These are phyloP conservation scores for Linnaemya vulpina DNA, from an alignment of 2,888 invertebrate species.

Conservation along the genomic window DNA sequence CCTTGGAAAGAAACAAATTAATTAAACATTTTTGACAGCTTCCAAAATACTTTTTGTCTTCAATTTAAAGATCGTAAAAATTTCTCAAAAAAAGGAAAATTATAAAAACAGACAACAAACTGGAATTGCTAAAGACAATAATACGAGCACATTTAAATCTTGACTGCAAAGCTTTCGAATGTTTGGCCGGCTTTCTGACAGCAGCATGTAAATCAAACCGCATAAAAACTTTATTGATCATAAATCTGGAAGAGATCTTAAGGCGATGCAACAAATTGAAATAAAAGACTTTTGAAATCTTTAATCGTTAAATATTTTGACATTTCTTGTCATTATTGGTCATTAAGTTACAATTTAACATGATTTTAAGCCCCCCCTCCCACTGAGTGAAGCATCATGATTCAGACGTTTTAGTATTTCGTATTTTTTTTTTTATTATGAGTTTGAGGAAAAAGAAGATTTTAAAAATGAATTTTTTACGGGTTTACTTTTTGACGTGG, in stretches of 20 bases:
- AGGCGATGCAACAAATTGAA: constrained; percentile 24
- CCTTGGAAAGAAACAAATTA: constrained; percentile 49
- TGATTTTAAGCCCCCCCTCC: constrained; percentile 67
- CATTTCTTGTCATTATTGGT: constrained; percentile 71
- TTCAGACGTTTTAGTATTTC: constrained; percentile 50
- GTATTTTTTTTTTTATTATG: not conserved
- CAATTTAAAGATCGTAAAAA: constrained; percentile 28
- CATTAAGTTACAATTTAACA: constrained; percentile 72
- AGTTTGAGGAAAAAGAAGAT: not conserved
- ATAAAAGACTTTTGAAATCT: constrained; percentile 45
- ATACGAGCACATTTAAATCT: not conserved
- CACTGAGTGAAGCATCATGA: constrained; percentile 68
- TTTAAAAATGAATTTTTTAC: not conserved
- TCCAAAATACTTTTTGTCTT: constrained; percentile 35
- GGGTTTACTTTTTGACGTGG: not conserved
- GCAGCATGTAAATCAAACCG: constrained; percentile 63
- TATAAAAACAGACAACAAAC: not conserved
- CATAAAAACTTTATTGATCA: constrained; percentile 70
- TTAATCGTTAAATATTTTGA: constrained; percentile 71
- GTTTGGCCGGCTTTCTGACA: constrained; percentile 7
- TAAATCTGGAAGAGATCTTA: constrained; percentile 59
- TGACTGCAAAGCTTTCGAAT: not conserved
- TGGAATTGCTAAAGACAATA: not conserved
- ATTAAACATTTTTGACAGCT: constrained; percentile 57
- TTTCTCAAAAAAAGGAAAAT: not conserved